Conservation (phyloP, 2,888 invertebrate species). For the Ditylenchus weischeri region DNA sequence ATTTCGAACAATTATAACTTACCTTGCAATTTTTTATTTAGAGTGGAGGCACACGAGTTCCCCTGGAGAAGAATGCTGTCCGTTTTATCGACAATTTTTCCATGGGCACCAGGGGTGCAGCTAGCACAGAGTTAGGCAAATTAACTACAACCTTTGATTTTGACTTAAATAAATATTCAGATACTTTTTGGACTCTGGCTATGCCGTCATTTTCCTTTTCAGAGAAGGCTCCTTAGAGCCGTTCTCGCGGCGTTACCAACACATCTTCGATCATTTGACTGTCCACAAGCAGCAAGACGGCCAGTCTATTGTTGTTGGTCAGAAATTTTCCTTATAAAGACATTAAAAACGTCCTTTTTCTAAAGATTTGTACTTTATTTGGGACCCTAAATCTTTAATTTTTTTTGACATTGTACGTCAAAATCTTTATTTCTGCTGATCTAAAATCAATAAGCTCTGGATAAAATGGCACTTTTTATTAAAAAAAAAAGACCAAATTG, state of each 20-base stretch:
- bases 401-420: too few species aligned
- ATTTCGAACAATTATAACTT: too few species aligned
- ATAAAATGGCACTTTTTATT: too few species aligned
- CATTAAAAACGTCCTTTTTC: too few species aligned
- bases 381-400: too few species aligned
- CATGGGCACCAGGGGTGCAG: constrained; percentile 87
- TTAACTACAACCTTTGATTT: neutral
- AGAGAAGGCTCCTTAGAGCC: constrained; percentile 85
- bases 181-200: constrained; percentile 77
- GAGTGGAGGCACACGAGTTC: constrained; percentile 93
- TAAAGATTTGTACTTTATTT: too few species aligned
- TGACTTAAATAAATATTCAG: constrained; percentile 44
- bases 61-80: constrained; percentile 92
- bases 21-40: constrained; percentile 25
- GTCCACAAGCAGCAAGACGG: constrained; percentile 13
- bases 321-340: too few species aligned
- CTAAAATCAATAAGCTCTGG: too few species aligned
- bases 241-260: constrained; percentile 78
- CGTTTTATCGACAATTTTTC: constrained; percentile 98
- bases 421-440: too few species aligned
- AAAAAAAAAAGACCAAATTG: too few species aligned
- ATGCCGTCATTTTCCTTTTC: constrained; percentile 89
- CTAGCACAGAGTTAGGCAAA: constrained; percentile 76
- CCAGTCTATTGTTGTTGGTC: constrained; percentile 10
- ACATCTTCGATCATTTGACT: constrained; percentile 42